Evolutionary conservation across 2,113 vertebrate species (phyloP), one percentile per base, ranked within the genome.

Genomic region (Gobio gobio): DNA sequence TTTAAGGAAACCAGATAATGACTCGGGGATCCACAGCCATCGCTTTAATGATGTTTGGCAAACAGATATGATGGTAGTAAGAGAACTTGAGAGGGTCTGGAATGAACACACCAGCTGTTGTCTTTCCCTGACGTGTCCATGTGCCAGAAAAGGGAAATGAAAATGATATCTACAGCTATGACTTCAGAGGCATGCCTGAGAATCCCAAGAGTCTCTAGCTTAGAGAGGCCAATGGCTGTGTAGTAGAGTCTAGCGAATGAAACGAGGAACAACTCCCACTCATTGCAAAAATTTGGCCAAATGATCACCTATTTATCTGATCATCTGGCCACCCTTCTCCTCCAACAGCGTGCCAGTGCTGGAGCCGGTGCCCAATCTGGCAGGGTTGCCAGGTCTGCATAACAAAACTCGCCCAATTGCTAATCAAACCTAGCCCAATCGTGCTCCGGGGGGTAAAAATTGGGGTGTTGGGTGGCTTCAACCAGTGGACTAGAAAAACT

Each of bases 101-200:
- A 81, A 77, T 79, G 76, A 58, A 77, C 43, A 78, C 59, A 76
- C 26, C 61, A 83, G 43, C 56, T 68, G 45, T 77, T 54, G 58
- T 54, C 68, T 85, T 87, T 87, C 73, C 83, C 63, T 85, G 77
- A 83, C 85, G 79, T 84, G 58, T 84, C 49, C 10, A 26, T 80
- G 47, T 61, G 58, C 51, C 77, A 86, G 74, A 73, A n/a, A 24
- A 36, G 29, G 26, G 12, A 78, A 49, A 83, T 70, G 36, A 83
- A 78, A 49, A 83, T 70, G 36, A 86, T 12, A 78, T 61, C 29
- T 83, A 40, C 58, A 77, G 56, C 75, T 66, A 58, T 29, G 7
- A 64, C 26, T 68, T 66, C 33, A 77, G 13, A 49, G 51, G 87
- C 51, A 83, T 78, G 36, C 40, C 83, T 64, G 33, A 77, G 20